phyloP scores from a whole-genome alignment of 2,888 invertebrate genomes.

The Agrochola lota region DNA sequence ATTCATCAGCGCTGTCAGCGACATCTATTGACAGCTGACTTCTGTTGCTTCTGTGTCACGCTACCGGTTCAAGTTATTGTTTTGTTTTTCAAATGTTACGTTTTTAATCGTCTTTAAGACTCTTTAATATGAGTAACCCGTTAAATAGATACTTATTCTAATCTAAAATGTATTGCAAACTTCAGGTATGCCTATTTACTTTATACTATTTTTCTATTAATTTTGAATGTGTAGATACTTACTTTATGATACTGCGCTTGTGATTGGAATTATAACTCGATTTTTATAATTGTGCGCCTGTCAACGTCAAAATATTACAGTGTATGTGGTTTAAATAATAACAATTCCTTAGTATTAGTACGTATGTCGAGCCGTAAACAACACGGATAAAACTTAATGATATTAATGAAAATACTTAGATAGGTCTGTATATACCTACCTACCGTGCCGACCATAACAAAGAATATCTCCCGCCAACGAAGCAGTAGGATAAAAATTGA shows the following conservation, averaged over 20 bases:
- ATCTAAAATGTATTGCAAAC: neutral
- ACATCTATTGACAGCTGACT: slow-evolving; percentile 89
- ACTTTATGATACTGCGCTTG: neutral
- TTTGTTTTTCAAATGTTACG: slow-evolving; percentile 50
- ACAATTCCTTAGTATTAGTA: neutral
- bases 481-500: slow-evolving; percentile 26
- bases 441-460: neutral
- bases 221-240: neutral
- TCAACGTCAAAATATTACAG: too few species aligned
- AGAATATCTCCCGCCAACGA: neutral
- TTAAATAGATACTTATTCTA: neutral
- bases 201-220: neutral
- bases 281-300: too few species aligned
- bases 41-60: slow-evolving; percentile 85
- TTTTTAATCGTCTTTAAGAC: slow-evolving; percentile 21
- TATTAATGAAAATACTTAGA: neutral
- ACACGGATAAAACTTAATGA: neutral
- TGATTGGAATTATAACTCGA: too few species aligned
- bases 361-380: neutral
- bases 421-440: too few species aligned
- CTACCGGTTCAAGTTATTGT: slow-evolving; percentile 65
- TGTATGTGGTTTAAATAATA: too few species aligned
- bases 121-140: neutral
- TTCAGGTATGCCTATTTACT: neutral
- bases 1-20: slow-evolving; percentile 89